These are phyloP conservation scores for Lacanobia oleracea DNA, from an alignment of 2,888 invertebrate genomes.

Conservation along the genomic window DNA sequence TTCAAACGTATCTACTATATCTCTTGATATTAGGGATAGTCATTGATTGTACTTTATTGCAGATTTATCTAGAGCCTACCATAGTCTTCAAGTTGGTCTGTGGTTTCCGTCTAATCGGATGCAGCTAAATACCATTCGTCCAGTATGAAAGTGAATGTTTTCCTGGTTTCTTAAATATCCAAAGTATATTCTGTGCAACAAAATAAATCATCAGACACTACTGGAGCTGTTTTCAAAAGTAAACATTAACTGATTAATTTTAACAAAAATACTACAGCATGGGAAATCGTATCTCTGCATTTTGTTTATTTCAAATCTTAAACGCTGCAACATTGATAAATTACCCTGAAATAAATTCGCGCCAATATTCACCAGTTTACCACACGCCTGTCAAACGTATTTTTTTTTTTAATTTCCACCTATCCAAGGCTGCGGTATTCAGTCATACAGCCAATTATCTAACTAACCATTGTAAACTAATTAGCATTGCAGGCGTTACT, in stretches of 20 bases:
- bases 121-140: background rate
- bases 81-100: too few relatives aligned
- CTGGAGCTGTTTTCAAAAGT: conserved; percentile 10
- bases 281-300: background rate
- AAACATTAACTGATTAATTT: conserved; percentile 1
- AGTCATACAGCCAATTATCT: conserved; percentile 62
- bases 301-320: background rate
- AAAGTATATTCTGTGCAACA: background rate
- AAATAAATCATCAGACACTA: background rate
- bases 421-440: conserved; percentile 58
- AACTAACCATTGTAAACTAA: conserved; percentile 60
- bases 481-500: conserved; percentile 64
- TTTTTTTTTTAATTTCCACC: conserved; percentile 44
- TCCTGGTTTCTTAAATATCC: background rate
- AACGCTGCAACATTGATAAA: background rate
- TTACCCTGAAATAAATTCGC: conserved; percentile 28
- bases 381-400: conserved; percentile 16
- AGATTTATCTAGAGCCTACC: too few relatives aligned
- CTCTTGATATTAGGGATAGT: too few relatives aligned
- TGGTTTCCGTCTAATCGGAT: background rate
- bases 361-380: conserved; percentile 24
- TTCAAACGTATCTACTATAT: background rate
- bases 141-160: background rate
- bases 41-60: too few relatives aligned
- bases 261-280: background rate